These are phyloP conservation scores for Echinops telfairi DNA, from an alignment of 2,113 vertebrate species.

Conservation along the genomic window DNA sequence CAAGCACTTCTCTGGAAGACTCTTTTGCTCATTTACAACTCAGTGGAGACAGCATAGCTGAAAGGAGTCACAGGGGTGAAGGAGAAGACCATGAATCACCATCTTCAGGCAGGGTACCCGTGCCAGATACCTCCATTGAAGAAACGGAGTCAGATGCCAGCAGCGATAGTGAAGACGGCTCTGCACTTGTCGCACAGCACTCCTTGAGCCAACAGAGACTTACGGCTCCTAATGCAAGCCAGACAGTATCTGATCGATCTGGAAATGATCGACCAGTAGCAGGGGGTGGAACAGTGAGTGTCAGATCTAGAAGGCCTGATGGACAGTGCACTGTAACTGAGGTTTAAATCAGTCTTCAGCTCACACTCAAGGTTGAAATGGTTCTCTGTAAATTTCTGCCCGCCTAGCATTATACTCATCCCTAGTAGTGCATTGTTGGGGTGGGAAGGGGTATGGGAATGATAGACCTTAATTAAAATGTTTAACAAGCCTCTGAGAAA, in stretches of 20 bases:
- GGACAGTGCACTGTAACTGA: constrained; percentile 97
- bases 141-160: constrained; percentile 92
- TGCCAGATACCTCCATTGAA: constrained; percentile 90
- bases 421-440: constrained; percentile 82
- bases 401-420: constrained; percentile 84
- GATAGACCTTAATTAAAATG: constrained; percentile 84
- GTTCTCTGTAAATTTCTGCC: constrained; percentile 86
- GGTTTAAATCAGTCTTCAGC: constrained; percentile 91
- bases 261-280: constrained; percentile 86
- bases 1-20: constrained; percentile 90
- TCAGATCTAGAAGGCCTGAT: constrained; percentile 94
- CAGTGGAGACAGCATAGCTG: constrained; percentile 88
- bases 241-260: constrained; percentile 86
- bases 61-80: constrained; percentile 92
- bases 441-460: constrained; percentile 80
- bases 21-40: constrained; percentile 94
- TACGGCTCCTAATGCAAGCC: constrained; percentile 84
- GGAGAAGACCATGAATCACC: constrained; percentile 90
- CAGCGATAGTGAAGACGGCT: constrained; percentile 90
- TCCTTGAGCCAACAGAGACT: constrained; percentile 89
- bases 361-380: constrained; percentile 69
- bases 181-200: constrained; percentile 80
- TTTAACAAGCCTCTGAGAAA: constrained; percentile 85
- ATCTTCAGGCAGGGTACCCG: constrained; percentile 89
- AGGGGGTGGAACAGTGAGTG: constrained; percentile 84